These are phyloP conservation scores for Lasioglossum vierecki DNA, from an alignment of 2,888 invertebrate genomes.

Conservation along the genomic window DNA sequence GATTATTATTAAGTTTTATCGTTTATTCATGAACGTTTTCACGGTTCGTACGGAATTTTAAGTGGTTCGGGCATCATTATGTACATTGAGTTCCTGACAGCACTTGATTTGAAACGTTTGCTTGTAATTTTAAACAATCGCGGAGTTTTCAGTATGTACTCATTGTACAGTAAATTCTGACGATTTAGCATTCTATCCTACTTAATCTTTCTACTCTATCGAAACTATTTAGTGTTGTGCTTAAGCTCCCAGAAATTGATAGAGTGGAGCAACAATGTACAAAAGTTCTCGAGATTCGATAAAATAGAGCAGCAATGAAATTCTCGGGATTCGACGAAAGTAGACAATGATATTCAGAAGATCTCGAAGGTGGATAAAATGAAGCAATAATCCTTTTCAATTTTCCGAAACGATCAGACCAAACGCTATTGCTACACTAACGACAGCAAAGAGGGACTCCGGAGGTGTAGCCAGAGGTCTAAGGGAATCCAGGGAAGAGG, in stretches of 20 bases:
- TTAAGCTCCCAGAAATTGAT: background rate
- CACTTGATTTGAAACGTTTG: background rate
- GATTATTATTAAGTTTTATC: background rate
- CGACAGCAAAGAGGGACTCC: background rate
- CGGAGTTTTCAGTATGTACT: no score
- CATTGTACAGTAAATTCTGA: no score
- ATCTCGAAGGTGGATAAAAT: background rate
- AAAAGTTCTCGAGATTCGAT: background rate
- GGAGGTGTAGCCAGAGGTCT: slow-evolving; percentile 8
- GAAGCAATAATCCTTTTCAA: background rate
- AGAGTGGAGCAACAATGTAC: no score
- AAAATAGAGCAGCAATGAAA: background rate
- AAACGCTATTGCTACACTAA: background rate
- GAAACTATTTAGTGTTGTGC: background rate
- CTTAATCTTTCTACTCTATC: no score
- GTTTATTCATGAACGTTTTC: background rate
- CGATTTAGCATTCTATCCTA: no score
- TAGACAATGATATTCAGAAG: background rate
- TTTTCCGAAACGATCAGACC: background rate
- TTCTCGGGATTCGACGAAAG: background rate
- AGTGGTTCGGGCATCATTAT: background rate
- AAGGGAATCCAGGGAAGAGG: slow-evolving; percentile 39
- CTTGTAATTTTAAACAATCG: background rate
- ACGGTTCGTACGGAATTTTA: background rate
- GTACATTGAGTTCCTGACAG: background rate